A percentile compares a stretch with the other conserved stretches of the same genome.
Evolutionary conservation across 2,888 invertebrate species (phyloP).

Genomic region (Atethmia centrago): DNA sequence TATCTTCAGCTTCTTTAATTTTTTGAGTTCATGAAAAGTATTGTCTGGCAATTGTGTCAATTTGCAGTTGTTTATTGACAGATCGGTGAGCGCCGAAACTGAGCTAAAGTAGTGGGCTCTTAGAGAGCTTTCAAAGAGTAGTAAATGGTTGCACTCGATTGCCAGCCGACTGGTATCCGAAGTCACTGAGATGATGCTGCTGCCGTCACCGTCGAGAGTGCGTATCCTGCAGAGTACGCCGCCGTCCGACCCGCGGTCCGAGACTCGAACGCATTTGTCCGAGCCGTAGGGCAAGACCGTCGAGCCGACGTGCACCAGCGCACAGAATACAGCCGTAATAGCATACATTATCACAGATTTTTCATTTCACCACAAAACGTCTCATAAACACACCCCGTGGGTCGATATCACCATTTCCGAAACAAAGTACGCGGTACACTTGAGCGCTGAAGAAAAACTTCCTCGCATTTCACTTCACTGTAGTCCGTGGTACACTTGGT

Average conservation of each 20-base stretch:
- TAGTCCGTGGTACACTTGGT: slow-evolving; percentile 75
- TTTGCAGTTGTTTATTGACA: slow-evolving; percentile 95
- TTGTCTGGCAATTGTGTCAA: slow-evolving; percentile 93
- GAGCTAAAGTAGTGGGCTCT: slow-evolving; percentile 93
- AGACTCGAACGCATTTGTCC: slow-evolving; percentile 87
- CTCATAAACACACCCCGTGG: slow-evolving; percentile 90
- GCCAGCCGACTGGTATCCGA: slow-evolving; percentile 93
- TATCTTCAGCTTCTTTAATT: slow-evolving; percentile 94
- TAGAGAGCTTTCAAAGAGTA: slow-evolving; percentile 95
- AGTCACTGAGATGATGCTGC: slow-evolving; percentile 91
- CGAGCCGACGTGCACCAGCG: slow-evolving; percentile 89
- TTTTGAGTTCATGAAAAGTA: slow-evolving; percentile 95
- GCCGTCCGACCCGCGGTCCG: slow-evolving; percentile 86
- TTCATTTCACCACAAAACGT: slow-evolving; percentile 89
- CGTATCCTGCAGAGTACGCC: slow-evolving; percentile 93
- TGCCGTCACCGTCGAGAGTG: slow-evolving; percentile 93
- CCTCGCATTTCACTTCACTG: slow-evolving; percentile 88
- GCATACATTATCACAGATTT: slow-evolving; percentile 90
- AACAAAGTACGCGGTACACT: slow-evolving; percentile 89
- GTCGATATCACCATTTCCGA: slow-evolving; percentile 91
- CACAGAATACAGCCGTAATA: slow-evolving; percentile 86
- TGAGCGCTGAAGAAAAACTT: slow-evolving; percentile 85
- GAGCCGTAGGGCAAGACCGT: slow-evolving; percentile 89
- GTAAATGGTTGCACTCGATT: slow-evolving; percentile 94
- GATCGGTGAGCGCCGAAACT: slow-evolving; percentile 93